phyloP scores from a whole-genome alignment of 2,113 vertebrate genomes.

The Narcine bancroftii region DNA sequence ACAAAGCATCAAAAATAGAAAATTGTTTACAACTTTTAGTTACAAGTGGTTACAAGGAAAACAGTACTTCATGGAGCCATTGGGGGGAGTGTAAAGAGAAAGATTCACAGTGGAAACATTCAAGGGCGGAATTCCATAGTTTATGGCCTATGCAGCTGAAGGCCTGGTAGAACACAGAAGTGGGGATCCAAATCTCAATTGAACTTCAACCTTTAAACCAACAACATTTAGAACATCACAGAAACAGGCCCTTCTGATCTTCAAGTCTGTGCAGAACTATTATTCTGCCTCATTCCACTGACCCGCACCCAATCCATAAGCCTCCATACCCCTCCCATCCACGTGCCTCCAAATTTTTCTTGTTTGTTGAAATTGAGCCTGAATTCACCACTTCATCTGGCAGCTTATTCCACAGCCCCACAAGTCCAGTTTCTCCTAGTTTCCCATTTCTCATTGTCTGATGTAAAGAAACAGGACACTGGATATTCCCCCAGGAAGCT shows the following conservation, averaged over 20 bases:
- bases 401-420: too few species aligned
- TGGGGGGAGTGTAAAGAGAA: too few species aligned
- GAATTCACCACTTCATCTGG: too few species aligned
- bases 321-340: too few species aligned
- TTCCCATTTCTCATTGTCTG: not conserved
- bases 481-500: not conserved
- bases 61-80: not conserved
- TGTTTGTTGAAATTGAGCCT: too few species aligned
- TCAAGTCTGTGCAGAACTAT: too few species aligned
- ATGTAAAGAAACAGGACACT: not conserved
- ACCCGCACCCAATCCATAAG: too few species aligned
- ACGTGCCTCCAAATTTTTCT: too few species aligned
- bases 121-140: not conserved
- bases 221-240: too few species aligned
- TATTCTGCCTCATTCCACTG: too few species aligned
- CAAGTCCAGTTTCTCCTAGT: too few species aligned
- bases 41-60: not conserved
- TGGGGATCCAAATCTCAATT: not conserved
- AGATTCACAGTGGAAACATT: not conserved
- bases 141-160: not conserved
- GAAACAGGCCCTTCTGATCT: too few species aligned
- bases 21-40: not conserved
- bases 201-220: not conserved
- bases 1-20: not conserved
- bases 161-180: not conserved